phyloP scores from a whole-genome alignment of 1,140 invertebrate genomes.

The Rhagoletis zephyria region DNA sequence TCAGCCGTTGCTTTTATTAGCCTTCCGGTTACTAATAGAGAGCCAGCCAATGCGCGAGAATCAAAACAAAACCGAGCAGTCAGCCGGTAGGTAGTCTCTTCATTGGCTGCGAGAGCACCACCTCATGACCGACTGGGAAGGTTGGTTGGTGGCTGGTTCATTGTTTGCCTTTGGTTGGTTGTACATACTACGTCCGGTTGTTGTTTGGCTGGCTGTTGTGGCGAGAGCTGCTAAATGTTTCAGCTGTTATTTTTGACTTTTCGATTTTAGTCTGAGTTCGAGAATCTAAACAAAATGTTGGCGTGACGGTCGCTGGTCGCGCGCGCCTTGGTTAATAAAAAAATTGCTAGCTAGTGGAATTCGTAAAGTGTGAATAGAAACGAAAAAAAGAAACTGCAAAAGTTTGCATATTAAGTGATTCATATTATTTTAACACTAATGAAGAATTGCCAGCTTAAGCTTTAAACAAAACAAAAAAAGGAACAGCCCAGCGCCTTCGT shows the following conservation, averaged over 20 bases:
- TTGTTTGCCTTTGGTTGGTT: neutral
- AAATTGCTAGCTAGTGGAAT: neutral
- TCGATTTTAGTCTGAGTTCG: slow-evolving; percentile 59
- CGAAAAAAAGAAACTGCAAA: too few relatives aligned
- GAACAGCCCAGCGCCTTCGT: too few relatives aligned
- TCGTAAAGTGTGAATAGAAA: too few relatives aligned
- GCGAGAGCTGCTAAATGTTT: neutral
- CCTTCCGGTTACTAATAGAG: neutral
- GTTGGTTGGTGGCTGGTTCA: neutral
- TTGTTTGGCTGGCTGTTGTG: neutral
- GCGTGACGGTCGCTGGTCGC: slow-evolving; percentile 63
- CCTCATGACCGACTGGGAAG: neutral
- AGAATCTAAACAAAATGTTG: slow-evolving; percentile 65
- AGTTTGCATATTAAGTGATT: too few relatives aligned
- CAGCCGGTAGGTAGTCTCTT: neutral
- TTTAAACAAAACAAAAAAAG: neutral
- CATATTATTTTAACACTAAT: neutral
- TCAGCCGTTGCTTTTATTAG: neutral
- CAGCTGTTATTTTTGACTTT: slow-evolving; percentile 41
- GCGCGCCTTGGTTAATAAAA: neutral
- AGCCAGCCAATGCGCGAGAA: neutral
- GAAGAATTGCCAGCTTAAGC: neutral
- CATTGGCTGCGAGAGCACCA: neutral
- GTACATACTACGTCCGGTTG: too few relatives aligned
- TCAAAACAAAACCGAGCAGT: neutral